These are phyloP conservation scores for Thelaira solivaga DNA, from an alignment of 2,888 invertebrate species.

Conservation along the genomic window DNA sequence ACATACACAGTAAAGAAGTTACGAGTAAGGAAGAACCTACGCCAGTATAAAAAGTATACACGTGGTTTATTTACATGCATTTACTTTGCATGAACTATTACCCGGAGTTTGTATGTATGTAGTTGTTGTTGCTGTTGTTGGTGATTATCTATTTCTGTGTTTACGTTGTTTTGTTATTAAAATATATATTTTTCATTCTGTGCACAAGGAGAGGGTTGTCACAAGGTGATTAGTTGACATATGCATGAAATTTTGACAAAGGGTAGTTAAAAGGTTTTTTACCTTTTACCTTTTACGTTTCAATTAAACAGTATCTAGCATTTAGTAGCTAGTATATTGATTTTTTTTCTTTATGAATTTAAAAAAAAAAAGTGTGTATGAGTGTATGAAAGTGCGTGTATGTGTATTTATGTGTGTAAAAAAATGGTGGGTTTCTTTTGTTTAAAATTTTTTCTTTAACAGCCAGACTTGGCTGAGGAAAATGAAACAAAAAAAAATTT, in stretches of 20 bases:
- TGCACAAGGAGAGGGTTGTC: not conserved
- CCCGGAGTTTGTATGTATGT: not conserved
- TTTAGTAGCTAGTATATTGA: too few species aligned
- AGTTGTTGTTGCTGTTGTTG: not conserved
- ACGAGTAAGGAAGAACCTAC: too few species aligned
- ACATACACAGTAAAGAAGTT: too few species aligned
- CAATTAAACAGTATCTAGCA: too few species aligned
- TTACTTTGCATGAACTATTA: constrained; percentile 31
- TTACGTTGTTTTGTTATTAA: not conserved
- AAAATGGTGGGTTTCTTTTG: too few species aligned
- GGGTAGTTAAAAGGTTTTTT: constrained; percentile 22
- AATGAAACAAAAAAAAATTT: too few species aligned
- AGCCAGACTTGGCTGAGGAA: too few species aligned
- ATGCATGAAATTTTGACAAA: constrained; percentile 13
- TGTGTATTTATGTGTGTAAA: too few species aligned
- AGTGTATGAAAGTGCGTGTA: too few species aligned
- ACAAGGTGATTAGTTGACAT: not conserved
- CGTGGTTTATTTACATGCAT: constrained; percentile 15
- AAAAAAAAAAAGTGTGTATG: too few species aligned
- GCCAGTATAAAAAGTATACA: constrained; percentile 1
- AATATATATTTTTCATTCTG: not conserved
- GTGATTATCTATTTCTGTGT: not conserved
- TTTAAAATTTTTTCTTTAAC: too few species aligned
- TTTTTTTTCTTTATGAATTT: too few species aligned
- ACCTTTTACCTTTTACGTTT: not conserved